Evolutionary conservation across 2,113 vertebrate species (phyloP).

Genomic region (Marcusenius ussheri): DNA sequence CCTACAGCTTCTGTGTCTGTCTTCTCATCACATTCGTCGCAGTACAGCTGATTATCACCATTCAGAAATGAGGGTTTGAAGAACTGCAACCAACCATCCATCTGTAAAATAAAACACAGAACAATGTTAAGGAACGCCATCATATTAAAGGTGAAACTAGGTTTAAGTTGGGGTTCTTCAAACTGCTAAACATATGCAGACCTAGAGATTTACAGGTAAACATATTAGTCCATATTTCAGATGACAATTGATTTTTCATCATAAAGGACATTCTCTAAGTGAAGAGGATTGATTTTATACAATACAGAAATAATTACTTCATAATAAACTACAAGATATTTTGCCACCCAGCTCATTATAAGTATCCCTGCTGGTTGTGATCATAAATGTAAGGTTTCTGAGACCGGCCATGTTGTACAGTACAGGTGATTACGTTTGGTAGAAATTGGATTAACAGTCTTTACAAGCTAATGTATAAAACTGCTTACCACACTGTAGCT

Average conservation of each 20-base stretch:
- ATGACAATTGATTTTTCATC: neutral
- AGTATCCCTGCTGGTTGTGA: too few species aligned
- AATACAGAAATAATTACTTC: neutral
- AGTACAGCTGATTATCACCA: conserved; percentile 55
- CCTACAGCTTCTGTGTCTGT: conserved; percentile 47
- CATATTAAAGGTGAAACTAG: neutral
- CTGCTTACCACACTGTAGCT: conserved; percentile 44
- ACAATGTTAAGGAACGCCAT: neutral
- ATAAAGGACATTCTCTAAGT: neutral
- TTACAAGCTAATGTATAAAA: neutral
- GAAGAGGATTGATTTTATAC: neutral
- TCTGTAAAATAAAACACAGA: conserved; percentile 30
- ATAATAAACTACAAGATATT: neutral
- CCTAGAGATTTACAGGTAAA: neutral
- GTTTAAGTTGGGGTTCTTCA: neutral
- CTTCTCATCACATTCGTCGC: conserved; percentile 44
- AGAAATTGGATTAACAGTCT: neutral
- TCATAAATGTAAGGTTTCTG: neutral
- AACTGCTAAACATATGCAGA: neutral
- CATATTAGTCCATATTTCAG: neutral
- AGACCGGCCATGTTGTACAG: neutral
- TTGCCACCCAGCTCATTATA: neutral
- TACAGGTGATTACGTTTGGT: neutral
- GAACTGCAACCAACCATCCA: conserved; percentile 26
- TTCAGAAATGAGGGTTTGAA: conserved; percentile 25